These are phyloP conservation scores for Orthosia cruda DNA, from an alignment of 2,888 invertebrate species.

Conservation along the genomic window DNA sequence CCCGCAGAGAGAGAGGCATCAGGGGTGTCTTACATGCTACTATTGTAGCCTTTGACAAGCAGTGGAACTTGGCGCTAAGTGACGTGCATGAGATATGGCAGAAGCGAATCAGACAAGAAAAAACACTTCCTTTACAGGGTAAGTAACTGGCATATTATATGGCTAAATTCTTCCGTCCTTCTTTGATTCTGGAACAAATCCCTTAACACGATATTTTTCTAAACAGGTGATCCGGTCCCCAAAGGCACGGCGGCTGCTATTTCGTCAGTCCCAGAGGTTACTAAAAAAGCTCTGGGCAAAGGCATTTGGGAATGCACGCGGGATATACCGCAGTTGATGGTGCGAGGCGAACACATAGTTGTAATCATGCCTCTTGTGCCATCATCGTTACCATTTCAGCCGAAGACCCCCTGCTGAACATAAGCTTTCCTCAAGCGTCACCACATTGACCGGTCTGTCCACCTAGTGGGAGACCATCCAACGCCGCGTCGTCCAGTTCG, in stretches of 20 bases:
- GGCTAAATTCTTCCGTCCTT: neutral
- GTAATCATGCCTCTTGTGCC: constrained; percentile 87
- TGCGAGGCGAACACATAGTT: constrained; percentile 95
- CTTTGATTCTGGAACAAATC: neutral
- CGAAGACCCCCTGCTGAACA: too few relatives aligned
- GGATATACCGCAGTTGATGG: constrained; percentile 93
- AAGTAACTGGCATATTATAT: constrained; percentile 63
- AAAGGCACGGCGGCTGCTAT: constrained; percentile 86
- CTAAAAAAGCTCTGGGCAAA: constrained; percentile 91
- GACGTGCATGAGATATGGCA: constrained; percentile 97
- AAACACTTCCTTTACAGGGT: constrained; percentile 92
- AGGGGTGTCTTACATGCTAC: constrained; percentile 96
- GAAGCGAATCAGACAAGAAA: constrained; percentile 91
- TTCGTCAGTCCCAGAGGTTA: constrained; percentile 90
- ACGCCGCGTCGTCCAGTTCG: too few relatives aligned
- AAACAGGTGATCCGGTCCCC: constrained; percentile 83
- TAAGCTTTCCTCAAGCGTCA: too few relatives aligned
- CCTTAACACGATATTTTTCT: constrained; percentile 16
- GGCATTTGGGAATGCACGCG: constrained; percentile 94
- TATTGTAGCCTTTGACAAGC: constrained; percentile 97
- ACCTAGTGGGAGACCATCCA: too few relatives aligned
- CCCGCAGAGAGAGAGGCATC: constrained; percentile 94
- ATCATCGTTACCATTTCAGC: constrained; percentile 59
- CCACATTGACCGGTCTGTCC: too few relatives aligned
- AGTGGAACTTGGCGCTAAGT: constrained; percentile 97